Percentiles rank a stretch among this genome's conserved stretches.
Evolutionary conservation across 2,797 vertebrate species (phyloP).

Genomic region (Eleutherodactylus coqui): DNA sequence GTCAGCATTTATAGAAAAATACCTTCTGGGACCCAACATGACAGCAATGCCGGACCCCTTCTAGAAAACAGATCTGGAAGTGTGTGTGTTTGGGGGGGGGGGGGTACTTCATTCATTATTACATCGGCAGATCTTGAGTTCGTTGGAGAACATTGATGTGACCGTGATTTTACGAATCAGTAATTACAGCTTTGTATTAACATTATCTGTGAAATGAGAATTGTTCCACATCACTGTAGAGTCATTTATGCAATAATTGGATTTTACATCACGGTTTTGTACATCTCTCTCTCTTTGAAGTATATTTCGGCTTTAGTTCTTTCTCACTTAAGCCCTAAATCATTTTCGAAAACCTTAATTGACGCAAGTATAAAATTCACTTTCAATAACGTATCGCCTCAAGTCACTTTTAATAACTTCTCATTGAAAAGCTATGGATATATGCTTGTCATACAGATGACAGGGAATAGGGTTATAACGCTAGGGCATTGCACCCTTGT

Average conservation of each 20-base stretch:
- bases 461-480: background rate
- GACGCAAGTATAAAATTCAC: background rate
- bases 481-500: background rate
- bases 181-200: conserved; percentile 3
- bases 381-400: background rate
- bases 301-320: background rate
- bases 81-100: background rate
- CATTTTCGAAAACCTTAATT: background rate
- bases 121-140: background rate
- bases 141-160: background rate
- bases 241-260: background rate
- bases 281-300: background rate
- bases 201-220: conserved; percentile 4
- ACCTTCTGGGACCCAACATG: background rate
- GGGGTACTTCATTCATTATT: background rate
- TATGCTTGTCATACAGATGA: background rate
- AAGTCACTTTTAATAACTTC: background rate
- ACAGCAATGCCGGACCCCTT: background rate
- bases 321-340: background rate
- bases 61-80: background rate
- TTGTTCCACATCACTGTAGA: background rate
- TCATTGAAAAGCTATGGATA: background rate
- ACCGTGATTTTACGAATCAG: background rate
- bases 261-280: conserved; percentile 4
- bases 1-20: conserved; percentile 16